Evolutionary conservation across 37 sponge, comb jelly and placozoan species (phyloP).

Genomic region (Tethya wilhelma): DNA sequence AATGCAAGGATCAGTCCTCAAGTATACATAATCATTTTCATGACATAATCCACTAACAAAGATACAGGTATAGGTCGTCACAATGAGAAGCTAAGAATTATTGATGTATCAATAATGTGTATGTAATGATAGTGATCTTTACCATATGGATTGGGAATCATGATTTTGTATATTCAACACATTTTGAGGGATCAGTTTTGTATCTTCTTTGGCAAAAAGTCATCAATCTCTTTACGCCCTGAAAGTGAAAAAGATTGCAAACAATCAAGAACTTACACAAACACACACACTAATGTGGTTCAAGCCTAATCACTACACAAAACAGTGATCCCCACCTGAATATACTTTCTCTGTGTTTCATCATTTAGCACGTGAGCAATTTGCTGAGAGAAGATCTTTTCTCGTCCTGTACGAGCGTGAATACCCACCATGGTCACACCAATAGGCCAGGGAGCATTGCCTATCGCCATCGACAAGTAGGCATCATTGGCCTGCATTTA

Average conservation of each 20-base stretch:
- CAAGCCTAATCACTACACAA: background rate
- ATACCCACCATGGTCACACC: constrained; percentile 99
- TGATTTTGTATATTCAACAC: constrained; percentile 78
- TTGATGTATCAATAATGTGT: too few species aligned
- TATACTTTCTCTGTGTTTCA: constrained; percentile 97
- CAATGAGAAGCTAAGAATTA: background rate
- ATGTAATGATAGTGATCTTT: background rate
- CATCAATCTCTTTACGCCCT: constrained; percentile 96
- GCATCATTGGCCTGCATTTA: constrained; percentile 89
- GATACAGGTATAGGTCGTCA: background rate
- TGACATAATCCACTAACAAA: background rate
- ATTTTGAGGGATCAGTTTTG: constrained; percentile 89
- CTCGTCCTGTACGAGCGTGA: constrained; percentile 98
- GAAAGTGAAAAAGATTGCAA: background rate
- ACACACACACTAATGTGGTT: too few species aligned
- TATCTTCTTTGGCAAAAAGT: constrained; percentile 86
- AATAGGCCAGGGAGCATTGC: constrained; percentile 99
- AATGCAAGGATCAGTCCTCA: too few species aligned
- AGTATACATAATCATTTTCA: background rate
- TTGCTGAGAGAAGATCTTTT: constrained; percentile 96
- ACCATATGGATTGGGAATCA: background rate
- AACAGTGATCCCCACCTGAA: constrained; percentile 61
- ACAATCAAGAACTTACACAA: background rate
- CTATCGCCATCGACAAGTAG: constrained; percentile 97
- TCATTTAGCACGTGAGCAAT: constrained; percentile 98